These are phyloP conservation scores for Steatornis caripensis DNA, from an alignment of 2,113 vertebrate species.

Conservation along the genomic window DNA sequence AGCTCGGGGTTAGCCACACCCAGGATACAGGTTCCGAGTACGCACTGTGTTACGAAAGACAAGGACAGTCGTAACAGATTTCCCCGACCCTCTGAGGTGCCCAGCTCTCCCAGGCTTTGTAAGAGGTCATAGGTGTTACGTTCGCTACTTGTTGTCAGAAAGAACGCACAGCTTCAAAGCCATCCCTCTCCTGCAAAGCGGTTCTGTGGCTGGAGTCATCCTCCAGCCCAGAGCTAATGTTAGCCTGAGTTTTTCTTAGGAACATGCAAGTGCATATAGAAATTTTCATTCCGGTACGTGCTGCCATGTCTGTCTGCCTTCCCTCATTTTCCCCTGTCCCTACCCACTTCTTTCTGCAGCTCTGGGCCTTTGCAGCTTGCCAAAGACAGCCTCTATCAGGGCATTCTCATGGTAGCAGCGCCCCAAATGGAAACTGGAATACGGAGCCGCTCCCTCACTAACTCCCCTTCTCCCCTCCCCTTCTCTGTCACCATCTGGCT, in stretches of 20 bases:
- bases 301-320: background rate
- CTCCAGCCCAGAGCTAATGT: background rate
- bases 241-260: background rate
- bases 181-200: background rate
- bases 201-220: background rate
- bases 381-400: background rate
- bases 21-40: background rate
- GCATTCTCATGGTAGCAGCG: background rate
- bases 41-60: background rate
- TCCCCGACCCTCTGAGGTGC: background rate
- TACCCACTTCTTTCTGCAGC: background rate
- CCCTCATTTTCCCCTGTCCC: background rate
- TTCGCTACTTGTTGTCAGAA: background rate
- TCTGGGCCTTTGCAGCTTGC: background rate
- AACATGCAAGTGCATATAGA: background rate
- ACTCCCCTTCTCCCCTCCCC: background rate
- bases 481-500: slow-evolving; percentile 3
- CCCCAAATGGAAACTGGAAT: background rate
- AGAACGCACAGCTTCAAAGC: background rate
- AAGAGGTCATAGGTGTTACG: background rate
- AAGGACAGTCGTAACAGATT: background rate
- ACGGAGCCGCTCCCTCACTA: background rate
- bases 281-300: background rate
- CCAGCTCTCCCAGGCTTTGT: background rate
- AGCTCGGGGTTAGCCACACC: background rate